A percentile compares a stretch with the other conserved stretches of the same genome.
Conservation (phyloP, 2,888 invertebrate genomes). For the Dicyrtomina minuta region DNA sequence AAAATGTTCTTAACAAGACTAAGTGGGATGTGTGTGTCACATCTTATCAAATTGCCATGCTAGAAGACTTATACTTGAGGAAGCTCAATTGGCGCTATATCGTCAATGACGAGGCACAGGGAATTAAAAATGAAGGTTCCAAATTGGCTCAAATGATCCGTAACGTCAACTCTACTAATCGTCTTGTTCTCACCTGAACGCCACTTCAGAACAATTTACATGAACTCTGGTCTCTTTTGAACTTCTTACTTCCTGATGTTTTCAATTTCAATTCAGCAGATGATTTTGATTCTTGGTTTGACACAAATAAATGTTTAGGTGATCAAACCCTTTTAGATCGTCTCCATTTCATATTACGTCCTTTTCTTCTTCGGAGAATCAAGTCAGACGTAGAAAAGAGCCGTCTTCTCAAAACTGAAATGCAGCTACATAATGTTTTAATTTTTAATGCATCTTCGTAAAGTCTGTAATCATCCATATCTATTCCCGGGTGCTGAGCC, state of each 20-base stretch:
- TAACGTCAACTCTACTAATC: slow-evolving; percentile 59
- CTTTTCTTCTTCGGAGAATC: slow-evolving; percentile 68
- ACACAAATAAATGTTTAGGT: slow-evolving; percentile 54
- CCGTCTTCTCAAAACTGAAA: slow-evolving; percentile 69
- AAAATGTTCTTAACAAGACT: too few species aligned
- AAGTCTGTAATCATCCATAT: slow-evolving; percentile 69
- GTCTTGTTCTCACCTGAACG: slow-evolving; percentile 70
- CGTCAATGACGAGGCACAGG: slow-evolving; percentile 71
- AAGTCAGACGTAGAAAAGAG: slow-evolving; percentile 67
- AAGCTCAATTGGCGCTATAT: slow-evolving; percentile 64
- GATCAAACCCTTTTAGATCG: slow-evolving; percentile 40
- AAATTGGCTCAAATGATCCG: slow-evolving; percentile 56
- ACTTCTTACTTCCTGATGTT: slow-evolving; percentile 69
- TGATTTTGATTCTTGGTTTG: slow-evolving; percentile 67
- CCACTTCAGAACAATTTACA: slow-evolving; percentile 71
- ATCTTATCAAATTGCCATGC: slow-evolving; percentile 62
- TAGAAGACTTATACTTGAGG: slow-evolving; percentile 58
- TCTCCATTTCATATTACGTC: slow-evolving; percentile 58
- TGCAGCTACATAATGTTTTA: slow-evolving; percentile 62
- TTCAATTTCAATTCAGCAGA: slow-evolving; percentile 61
- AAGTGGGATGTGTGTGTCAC: slow-evolving; percentile 58
- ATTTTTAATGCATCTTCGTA: slow-evolving; percentile 62
- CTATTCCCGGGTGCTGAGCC: slow-evolving; percentile 58
- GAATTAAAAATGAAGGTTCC: slow-evolving; percentile 67
- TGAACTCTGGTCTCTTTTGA: slow-evolving; percentile 71